These are phyloP conservation scores for Tangara arthus DNA, from an alignment of 2,797 vertebrate species.

Conservation along the genomic window DNA sequence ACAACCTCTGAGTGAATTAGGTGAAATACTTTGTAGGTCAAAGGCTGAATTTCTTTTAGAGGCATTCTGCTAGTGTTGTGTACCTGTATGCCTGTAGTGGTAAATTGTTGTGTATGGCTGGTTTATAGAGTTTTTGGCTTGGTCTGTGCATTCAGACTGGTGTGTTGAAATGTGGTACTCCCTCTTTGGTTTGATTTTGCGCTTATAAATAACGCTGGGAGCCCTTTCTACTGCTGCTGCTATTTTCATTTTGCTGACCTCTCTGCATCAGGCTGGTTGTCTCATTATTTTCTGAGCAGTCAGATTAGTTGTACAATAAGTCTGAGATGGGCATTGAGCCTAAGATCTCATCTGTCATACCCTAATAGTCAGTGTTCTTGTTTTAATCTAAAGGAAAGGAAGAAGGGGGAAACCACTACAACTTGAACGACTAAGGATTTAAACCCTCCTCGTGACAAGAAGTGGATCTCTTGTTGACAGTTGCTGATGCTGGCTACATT, in stretches of 20 bases:
- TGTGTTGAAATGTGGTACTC: background rate
- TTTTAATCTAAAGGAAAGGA: background rate
- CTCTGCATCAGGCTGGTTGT: background rate
- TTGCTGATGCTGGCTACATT: background rate
- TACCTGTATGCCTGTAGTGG: background rate
- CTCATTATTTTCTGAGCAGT: background rate
- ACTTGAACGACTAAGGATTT: background rate
- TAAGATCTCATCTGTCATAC: background rate
- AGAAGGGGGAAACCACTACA: background rate
- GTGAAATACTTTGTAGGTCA: background rate
- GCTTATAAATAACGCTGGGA: background rate
- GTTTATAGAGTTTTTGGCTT: background rate
- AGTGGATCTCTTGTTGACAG: background rate
- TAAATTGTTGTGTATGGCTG: rapidly evolving
- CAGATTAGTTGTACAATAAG: background rate
- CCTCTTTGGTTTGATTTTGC: background rate
- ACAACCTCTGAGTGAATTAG: background rate
- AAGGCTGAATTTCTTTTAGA: background rate
- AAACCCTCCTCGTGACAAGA: background rate
- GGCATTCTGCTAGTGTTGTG: background rate
- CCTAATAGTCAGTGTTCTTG: background rate
- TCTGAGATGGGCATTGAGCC: background rate
- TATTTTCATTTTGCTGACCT: background rate
- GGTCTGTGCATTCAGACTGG: background rate
- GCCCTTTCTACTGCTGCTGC: background rate